phyloP scores from a whole-genome alignment of 2,113 vertebrate genomes.

The Thymallus thymallus region DNA sequence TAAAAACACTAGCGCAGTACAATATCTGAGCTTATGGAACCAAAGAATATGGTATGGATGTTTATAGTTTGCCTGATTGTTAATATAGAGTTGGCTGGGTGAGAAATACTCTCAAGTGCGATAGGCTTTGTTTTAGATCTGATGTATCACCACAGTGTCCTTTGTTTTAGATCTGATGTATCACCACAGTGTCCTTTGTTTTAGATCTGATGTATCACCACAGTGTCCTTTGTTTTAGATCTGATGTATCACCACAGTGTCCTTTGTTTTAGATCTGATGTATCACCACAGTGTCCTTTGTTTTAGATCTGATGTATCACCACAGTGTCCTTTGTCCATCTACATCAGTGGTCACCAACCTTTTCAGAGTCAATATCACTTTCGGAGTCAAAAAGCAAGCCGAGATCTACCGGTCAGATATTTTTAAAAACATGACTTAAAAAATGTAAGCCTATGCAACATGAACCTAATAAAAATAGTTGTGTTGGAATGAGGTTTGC shows the following conservation, averaged over 20 bases:
- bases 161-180: constrained; percentile 31
- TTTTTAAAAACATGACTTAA: too few relatives aligned
- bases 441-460: too few relatives aligned
- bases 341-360: too few relatives aligned
- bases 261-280: constrained; percentile 27
- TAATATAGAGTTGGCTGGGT: constrained; percentile 14
- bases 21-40: constrained; percentile 28
- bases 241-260: constrained; percentile 44
- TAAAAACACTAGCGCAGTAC: constrained; percentile 44
- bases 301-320: constrained; percentile 41
- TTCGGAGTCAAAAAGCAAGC: too few relatives aligned
- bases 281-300: constrained; percentile 32
- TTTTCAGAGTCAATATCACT: too few relatives aligned
- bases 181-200: constrained; percentile 25
- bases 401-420: too few relatives aligned
- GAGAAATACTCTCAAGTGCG: neutral
- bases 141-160: constrained; percentile 44
- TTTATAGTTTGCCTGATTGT: constrained; percentile 12
- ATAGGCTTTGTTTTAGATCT: constrained; percentile 10
- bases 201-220: constrained; percentile 40
- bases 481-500: too few relatives aligned
- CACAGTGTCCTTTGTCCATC: constrained; percentile 2
- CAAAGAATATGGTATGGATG: constrained; percentile 40
- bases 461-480: too few relatives aligned
- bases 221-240: neutral